Evolutionary conservation across 2,888 invertebrate genomes (phyloP).

Genomic region (Euzophera pinguis): DNA sequence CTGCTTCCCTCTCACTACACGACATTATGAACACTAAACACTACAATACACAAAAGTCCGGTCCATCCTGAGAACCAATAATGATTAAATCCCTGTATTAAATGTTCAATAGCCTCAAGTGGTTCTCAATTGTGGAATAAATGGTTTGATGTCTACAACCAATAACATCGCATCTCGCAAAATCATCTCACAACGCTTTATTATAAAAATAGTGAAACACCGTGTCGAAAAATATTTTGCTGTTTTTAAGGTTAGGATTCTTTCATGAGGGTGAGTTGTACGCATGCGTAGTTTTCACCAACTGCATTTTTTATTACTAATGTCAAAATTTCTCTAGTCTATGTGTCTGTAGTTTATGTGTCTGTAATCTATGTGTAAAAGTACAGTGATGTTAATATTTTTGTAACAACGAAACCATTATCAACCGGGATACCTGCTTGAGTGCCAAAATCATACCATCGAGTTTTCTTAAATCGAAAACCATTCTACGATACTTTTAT

Average conservation of each 20-base stretch:
- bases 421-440: no score
- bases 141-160: conserved; percentile 38
- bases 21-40: not conserved
- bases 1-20: no score
- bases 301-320: no score
- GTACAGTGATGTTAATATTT: not conserved
- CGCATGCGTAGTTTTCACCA: conserved; percentile 37
- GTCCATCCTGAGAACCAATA: not conserved
- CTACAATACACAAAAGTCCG: not conserved
- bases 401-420: no score
- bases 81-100: not conserved
- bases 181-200: conserved; percentile 21
- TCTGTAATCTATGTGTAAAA: not conserved
- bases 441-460: no score
- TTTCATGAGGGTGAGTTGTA: conserved; percentile 21
- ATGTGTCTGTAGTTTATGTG: not conserved
- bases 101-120: conserved; percentile 22
- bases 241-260: conserved; percentile 31
- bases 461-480: no score
- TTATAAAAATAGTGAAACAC: conserved; percentile 19
- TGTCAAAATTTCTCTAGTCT: no score
- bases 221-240: conserved; percentile 20
- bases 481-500: no score
- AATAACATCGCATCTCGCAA: conserved; percentile 25
- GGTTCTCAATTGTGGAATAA: conserved; percentile 33